Percentiles rank a stretch among this genome's conserved stretches.
These are phyloP conservation scores for Pseudochaenichthys georgianus DNA, from an alignment of 2,797 vertebrate genomes.

Conservation along the genomic window DNA sequence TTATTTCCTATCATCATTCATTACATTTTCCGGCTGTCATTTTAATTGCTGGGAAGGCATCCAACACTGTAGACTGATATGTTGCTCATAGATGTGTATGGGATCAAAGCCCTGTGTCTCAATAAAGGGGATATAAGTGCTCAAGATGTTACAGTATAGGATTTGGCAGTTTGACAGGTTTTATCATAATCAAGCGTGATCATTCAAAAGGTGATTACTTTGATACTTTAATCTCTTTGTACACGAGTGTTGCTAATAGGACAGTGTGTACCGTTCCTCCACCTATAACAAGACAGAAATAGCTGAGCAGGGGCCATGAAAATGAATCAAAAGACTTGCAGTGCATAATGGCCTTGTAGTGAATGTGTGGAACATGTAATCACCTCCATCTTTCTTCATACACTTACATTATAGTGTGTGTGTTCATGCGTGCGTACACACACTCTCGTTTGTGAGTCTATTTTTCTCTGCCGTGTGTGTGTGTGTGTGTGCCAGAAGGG, in stretches of 20 bases:
- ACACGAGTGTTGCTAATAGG: slow-evolving; percentile 11
- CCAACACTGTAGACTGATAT: slow-evolving; percentile 48
- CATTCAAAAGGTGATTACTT: slow-evolving; percentile 37
- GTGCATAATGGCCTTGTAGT: background rate
- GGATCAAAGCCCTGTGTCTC: slow-evolving; percentile 33
- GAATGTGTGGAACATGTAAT: slow-evolving; percentile 10
- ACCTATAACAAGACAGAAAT: slow-evolving; percentile 12
- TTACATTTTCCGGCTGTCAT: slow-evolving; percentile 54
- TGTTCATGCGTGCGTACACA: background rate
- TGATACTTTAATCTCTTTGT: slow-evolving; percentile 30
- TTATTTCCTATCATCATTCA: slow-evolving; percentile 54
- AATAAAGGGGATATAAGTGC: slow-evolving; percentile 26
- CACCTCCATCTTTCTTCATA: background rate
- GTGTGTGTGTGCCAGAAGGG: background rate
- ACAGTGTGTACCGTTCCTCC: slow-evolving; percentile 7
- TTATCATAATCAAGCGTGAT: slow-evolving; percentile 23
- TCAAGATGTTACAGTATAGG: slow-evolving; percentile 25
- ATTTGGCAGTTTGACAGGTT: slow-evolving; percentile 44
- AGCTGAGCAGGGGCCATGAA: background rate
- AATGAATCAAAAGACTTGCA: background rate
- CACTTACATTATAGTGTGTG: background rate
- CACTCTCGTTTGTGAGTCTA: slow-evolving; percentile 24
- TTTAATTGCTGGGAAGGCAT: slow-evolving; percentile 58
- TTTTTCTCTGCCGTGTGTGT: background rate
- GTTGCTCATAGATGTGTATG: slow-evolving; percentile 50